A percentile compares a stretch with the other conserved stretches of the same genome.
These are phyloP conservation scores for Melanotaenia nigrans DNA, from an alignment of 2,797 vertebrate species.

Conservation along the genomic window DNA sequence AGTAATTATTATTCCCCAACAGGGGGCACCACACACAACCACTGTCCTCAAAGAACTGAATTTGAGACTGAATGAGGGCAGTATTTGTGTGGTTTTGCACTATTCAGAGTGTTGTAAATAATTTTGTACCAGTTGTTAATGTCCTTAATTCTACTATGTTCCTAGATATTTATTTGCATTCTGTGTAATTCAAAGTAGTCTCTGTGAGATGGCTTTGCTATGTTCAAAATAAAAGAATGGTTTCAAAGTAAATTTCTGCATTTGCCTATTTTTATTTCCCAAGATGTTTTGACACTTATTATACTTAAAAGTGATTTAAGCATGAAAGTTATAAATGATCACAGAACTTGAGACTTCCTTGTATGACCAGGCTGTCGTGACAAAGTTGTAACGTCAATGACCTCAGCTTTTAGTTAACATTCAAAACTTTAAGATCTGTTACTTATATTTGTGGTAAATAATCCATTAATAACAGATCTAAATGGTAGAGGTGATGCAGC, in stretches of 20 bases:
- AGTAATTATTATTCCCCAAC: slow-evolving; percentile 41
- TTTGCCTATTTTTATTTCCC: neutral
- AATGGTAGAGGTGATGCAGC: neutral
- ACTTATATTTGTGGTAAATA: neutral
- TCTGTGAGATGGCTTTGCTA: slow-evolving; percentile 86
- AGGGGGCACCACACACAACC: slow-evolving; percentile 63
- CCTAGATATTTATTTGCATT: slow-evolving; percentile 85
- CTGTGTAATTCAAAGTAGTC: slow-evolving; percentile 82
- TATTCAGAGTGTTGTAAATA: slow-evolving; percentile 84
- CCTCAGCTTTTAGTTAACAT: neutral
- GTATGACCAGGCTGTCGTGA: neutral
- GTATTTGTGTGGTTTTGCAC: slow-evolving; percentile 82
- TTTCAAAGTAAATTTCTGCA: slow-evolving; percentile 59
- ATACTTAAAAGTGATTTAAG: no score
- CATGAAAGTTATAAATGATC: neutral
- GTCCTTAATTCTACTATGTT: slow-evolving; percentile 77
- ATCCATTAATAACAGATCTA: neutral
- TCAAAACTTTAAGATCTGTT: neutral
- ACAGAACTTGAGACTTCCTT: neutral
- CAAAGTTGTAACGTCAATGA: neutral
- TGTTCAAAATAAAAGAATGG: slow-evolving; percentile 83
- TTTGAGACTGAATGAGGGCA: slow-evolving; percentile 68
- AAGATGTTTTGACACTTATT: neutral
- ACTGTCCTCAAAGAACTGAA: slow-evolving; percentile 62
- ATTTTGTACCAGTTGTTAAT: slow-evolving; percentile 79